These are phyloP conservation scores for Ligdia adustata DNA, from an alignment of 2,888 invertebrate species.

Conservation along the genomic window DNA sequence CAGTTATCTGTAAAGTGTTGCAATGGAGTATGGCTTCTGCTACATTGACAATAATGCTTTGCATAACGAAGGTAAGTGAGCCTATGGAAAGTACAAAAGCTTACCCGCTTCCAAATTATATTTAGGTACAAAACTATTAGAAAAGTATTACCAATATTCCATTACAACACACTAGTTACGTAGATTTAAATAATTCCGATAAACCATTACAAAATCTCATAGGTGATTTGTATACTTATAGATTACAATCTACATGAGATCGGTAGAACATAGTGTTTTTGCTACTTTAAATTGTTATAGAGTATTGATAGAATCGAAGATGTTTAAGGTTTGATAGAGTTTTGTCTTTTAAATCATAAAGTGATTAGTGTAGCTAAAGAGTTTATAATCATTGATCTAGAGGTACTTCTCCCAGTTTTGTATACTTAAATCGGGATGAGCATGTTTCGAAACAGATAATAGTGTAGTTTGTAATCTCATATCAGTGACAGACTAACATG, in stretches of 20 bases:
- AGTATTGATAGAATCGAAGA: constrained; percentile 55
- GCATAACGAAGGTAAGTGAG: constrained; percentile 64
- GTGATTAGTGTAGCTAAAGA: constrained; percentile 57
- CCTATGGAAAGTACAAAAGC: constrained; percentile 49
- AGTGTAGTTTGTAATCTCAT: constrained; percentile 64
- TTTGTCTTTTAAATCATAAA: constrained; percentile 57
- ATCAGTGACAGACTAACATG: constrained; percentile 47
- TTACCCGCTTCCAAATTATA: constrained; percentile 56
- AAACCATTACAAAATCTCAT: constrained; percentile 49
- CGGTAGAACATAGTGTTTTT: constrained; percentile 59
- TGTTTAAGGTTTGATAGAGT: constrained; percentile 53
- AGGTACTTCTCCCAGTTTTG: constrained; percentile 61
- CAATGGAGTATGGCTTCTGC: constrained; percentile 82
- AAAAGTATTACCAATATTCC: constrained; percentile 67
- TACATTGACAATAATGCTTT: constrained; percentile 65
- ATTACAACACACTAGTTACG: constrained; percentile 74
- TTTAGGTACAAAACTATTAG: constrained; percentile 37
- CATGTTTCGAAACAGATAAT: constrained; percentile 62
- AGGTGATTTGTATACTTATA: constrained; percentile 45
- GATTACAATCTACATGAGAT: constrained; percentile 53
- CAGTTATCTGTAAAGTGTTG: constrained; percentile 71
- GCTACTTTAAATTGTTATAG: constrained; percentile 51
- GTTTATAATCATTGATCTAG: constrained; percentile 53
- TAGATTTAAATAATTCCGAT: constrained; percentile 47
- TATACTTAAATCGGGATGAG: constrained; percentile 69